Base-by-base conservation (phyloP, 1,140 invertebrate species). In the Sinella curviseta region DNA sequence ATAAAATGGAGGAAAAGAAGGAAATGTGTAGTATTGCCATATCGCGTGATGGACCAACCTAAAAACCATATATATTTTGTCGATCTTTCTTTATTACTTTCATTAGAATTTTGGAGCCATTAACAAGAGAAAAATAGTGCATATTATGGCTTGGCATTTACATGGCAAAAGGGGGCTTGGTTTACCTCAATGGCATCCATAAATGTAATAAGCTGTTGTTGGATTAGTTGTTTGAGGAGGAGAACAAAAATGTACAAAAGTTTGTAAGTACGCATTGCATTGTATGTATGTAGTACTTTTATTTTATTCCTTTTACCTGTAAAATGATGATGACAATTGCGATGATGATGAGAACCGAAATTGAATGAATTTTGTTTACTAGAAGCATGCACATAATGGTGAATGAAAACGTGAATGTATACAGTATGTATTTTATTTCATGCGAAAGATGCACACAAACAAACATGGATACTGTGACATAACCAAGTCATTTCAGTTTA, bases 131-230 rank as follows among this genome's bases (percentile, higher is more conserved):
- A 26, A n/a, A 14, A n/a, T 14, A 65, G 16, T 4, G 57, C 57
- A 17, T 48, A 48, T 12, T 48, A 48, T 48, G 20, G 8, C 20
- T 48, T 20, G 20, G 8, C 39, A 48, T 8, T 48, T 20, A 48
- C 39, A n/a, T 8, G 17, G 17, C 39, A 48, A 17, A 48, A 17
- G 17, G 39, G 4, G 39, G 17, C 17, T 48, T 14, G 65, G 26
- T 33, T 30, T 70, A 70, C 65, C 65, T 70, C 26, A 70, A 70
- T 70, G 65, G 65, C 26, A 70, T 70, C 26, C 65, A 70, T 33
- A 70, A 60, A 60, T 24, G 55, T 60, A 60, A 60, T 26, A 26
- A 60, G 55, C 55, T 24, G 55, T 60, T 60, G 24, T 60, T n/a
- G n/a, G n/a, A n/a, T n/a, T n/a, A n/a, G n/a, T n/a, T n/a, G n/a